These are phyloP conservation scores for Morinoia aosen DNA, from an alignment of 2,888 invertebrate species.

Conservation along the genomic window DNA sequence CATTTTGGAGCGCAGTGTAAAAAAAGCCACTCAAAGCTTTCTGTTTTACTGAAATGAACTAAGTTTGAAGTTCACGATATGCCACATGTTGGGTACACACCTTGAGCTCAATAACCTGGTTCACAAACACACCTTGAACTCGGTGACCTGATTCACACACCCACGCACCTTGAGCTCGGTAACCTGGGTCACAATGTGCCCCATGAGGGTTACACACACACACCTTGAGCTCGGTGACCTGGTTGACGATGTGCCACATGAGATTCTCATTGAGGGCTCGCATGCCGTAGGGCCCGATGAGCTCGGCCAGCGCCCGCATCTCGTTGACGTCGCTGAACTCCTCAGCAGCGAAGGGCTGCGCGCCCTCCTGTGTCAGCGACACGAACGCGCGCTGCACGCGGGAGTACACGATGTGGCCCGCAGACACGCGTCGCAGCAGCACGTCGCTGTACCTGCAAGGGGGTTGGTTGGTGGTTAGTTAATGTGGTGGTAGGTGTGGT, in stretches of 20 bases:
- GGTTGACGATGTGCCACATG: constrained; percentile 98
- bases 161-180: too few relatives aligned
- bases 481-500: too few relatives aligned
- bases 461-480: too few relatives aligned
- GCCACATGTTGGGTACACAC: too few relatives aligned
- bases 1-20: too few relatives aligned
- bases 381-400: constrained; percentile 97
- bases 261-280: constrained; percentile 95
- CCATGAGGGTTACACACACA: constrained; percentile 79
- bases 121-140: too few relatives aligned
- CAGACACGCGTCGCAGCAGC: constrained; percentile 89
- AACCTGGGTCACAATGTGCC: constrained; percentile 95
- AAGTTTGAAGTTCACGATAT: too few relatives aligned
- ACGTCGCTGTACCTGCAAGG: constrained; percentile 77
- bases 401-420: constrained; percentile 96
- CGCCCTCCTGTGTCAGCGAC: constrained; percentile 90
- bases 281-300: constrained; percentile 99
- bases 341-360: constrained; percentile 95
- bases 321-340: constrained; percentile 98
- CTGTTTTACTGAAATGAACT: too few relatives aligned
- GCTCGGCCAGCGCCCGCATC: constrained; percentile 91
- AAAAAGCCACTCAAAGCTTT: too few relatives aligned
- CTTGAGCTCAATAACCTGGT: constrained; percentile 69
- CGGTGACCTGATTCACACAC: too few relatives aligned
- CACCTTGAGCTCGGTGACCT: constrained; percentile 90